phyloP scores from a whole-genome alignment of 1,140 invertebrate species.

The Amphibalanus amphitrite region DNA sequence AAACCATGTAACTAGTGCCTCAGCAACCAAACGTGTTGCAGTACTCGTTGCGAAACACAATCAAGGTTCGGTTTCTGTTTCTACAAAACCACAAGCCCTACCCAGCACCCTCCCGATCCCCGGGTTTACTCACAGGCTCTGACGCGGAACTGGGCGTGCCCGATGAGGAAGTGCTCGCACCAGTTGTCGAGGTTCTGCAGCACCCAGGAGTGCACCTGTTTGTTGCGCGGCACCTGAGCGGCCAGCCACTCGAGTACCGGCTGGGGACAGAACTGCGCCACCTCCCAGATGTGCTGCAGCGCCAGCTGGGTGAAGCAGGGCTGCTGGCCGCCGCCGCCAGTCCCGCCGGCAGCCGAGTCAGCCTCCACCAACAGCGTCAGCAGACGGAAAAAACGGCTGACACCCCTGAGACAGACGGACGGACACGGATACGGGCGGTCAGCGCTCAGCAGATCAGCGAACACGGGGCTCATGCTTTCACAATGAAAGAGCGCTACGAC shows the following conservation, averaged over 20 bases:
- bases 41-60: no score
- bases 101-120: no score
- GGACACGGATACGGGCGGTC: no score
- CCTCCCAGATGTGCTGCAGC: constrained; percentile 72
- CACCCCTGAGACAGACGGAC: constrained; percentile 36
- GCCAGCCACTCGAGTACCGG: constrained; percentile 82
- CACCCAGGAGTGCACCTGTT: constrained; percentile 72
- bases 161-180: constrained; percentile 75
- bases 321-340: constrained; percentile 48
- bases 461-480: no score
- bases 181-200: constrained; percentile 68
- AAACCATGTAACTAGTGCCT: no score
- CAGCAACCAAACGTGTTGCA: no score
- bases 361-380: constrained; percentile 33
- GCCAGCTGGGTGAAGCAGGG: constrained; percentile 78
- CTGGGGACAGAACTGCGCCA: constrained; percentile 71
- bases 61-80: no score
- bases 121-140: neutral
- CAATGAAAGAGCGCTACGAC: no score
- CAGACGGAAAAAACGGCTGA: constrained; percentile 78
- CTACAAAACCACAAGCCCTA: no score
- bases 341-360: constrained; percentile 39
- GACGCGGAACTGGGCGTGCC: constrained; percentile 65
- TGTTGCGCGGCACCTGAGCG: constrained; percentile 57
- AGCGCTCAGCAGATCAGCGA: no score